Conservation (phyloP, 2,888 invertebrate species). For the Trilocha varians region DNA sequence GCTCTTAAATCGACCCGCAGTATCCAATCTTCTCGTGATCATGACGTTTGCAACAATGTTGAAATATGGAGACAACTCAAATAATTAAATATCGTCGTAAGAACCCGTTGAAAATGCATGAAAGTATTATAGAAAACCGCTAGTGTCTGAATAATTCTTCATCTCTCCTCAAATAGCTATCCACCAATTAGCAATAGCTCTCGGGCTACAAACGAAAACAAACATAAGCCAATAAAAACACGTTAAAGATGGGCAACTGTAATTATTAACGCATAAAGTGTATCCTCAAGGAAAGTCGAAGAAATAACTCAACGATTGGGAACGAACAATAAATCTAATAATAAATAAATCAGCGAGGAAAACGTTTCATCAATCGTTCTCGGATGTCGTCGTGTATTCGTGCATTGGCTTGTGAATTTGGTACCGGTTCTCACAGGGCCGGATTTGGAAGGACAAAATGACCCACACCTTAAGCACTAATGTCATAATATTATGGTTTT, state of each 20-base stretch:
- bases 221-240: neutral
- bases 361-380: constrained; percentile 7
- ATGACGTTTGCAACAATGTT: too few relatives aligned
- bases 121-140: too few relatives aligned
- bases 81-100: too few relatives aligned
- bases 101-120: too few relatives aligned
- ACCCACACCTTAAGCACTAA: too few relatives aligned
- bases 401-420: constrained; percentile 6
- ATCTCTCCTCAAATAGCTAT: too few relatives aligned
- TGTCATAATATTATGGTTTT: neutral
- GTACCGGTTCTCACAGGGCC: neutral
- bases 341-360: constrained; percentile 4
- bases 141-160: too few relatives aligned
- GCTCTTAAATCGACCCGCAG: too few relatives aligned
- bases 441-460: neutral
- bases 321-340: constrained; percentile 4
- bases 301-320: neutral
- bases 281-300: neutral
- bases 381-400: constrained; percentile 5
- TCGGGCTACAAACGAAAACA: neutral
- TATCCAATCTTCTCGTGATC: too few relatives aligned
- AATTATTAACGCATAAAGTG: neutral
- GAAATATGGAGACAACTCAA: too few relatives aligned
- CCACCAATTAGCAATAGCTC: too few relatives aligned
- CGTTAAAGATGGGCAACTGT: neutral